Base-by-base conservation (phyloP, 2,113 vertebrate species). In the Electrona antarctica region DNA sequence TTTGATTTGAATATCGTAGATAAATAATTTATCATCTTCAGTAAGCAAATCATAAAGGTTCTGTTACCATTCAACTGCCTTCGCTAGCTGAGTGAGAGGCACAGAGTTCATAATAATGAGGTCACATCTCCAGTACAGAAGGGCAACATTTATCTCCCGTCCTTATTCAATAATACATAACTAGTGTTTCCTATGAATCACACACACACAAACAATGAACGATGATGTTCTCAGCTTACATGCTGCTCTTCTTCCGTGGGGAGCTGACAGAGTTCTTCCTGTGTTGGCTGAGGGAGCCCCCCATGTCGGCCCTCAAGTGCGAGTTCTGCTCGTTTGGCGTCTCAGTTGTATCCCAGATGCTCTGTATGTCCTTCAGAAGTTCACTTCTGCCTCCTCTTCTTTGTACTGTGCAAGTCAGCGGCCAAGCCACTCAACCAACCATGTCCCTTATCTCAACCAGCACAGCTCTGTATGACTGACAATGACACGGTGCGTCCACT, bases 211-310 rank as follows among this genome's bases (percentile, higher is more conserved):
- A 0, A 71, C 21, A 28, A 47, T 9, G 8, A 88, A 0, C 87
- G 87, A 83, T 88, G 90, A 92, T 75, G 1, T 46, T 60, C n/a
- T 15, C 52, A 11, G 84, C 89, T 90, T 81, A 90, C 92, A 86
- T 83, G 88, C 91, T 92, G 88, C 77, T 81, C 65, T 82, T 86
- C 89, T 91, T 90, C 66, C 28, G 28, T 10, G 81, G 83, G 74
- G 85, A 88, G 84, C 85, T 84, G 67, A 77, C 64, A n/a, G 74
- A 86, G 64, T 71, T 79, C 73, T 85, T 92, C 82, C 83, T 83
- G 64, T 82, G 70, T 52, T 89, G 88, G 80, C 86, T 92, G 60
- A 92, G 77, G 60, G 93, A 91, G 80, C 88, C 87, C 77, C 91
- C 91, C 92, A 92, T 92, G 81, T 79, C 77, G 76, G 74, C 73